Conservation (phyloP, 2,797 vertebrate genomes). For the Sebastes goodei region DNA sequence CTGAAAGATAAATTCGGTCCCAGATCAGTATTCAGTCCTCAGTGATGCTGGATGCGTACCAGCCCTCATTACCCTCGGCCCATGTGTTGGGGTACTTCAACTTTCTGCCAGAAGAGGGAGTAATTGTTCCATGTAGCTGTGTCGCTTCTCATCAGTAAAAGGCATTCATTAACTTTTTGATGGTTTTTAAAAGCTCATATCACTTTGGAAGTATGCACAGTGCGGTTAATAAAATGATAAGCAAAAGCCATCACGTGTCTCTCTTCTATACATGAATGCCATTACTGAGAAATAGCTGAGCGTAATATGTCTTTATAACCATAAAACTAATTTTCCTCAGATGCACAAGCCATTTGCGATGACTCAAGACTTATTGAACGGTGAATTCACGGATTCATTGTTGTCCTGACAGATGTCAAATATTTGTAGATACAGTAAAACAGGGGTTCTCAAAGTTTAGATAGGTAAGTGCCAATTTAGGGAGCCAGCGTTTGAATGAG, state of each 20-base stretch:
- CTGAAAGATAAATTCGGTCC: not conserved
- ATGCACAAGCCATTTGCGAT: not conserved
- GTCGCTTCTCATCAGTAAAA: constrained; percentile 62
- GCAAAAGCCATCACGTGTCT: constrained; percentile 27
- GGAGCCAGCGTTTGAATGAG: not conserved
- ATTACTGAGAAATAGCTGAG: not conserved
- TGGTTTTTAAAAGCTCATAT: constrained; percentile 81
- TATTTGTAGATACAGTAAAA: not conserved
- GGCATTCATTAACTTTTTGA: constrained; percentile 64
- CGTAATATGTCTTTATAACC: not conserved
- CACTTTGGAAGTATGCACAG: constrained; percentile 81
- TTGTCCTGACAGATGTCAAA: not conserved
- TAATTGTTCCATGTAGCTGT: constrained; percentile 48
- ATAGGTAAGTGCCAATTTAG: not conserved
- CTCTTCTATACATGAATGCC: not conserved
- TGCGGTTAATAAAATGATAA: constrained; percentile 82
- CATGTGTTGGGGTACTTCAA: constrained; percentile 26
- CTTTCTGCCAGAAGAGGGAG: constrained; percentile 69
- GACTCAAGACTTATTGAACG: not conserved
- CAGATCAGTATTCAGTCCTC: constrained; percentile 18
- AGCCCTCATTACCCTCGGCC: not conserved
- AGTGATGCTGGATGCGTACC: constrained; percentile 9
- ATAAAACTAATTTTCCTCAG: not conserved
- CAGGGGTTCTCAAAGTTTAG: not conserved
- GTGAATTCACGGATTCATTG: not conserved